Evolutionary conservation across 2,113 vertebrate species (phyloP), one percentile per base, ranked within the genome.

Genomic region (Falco punctatus): DNA sequence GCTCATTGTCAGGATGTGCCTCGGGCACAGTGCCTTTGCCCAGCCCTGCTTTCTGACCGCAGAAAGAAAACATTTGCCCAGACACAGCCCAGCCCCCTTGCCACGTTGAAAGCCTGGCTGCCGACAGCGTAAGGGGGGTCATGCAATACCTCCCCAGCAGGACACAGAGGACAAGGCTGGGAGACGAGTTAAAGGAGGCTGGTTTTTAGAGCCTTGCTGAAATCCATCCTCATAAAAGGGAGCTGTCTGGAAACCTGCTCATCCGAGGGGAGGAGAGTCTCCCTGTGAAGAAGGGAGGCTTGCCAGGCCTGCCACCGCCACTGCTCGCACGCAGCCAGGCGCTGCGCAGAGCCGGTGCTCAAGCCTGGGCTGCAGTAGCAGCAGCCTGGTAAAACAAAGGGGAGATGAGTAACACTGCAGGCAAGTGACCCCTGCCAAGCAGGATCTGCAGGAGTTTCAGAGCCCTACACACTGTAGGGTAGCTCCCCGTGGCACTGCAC

Each of bases 21-120:
- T 92, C 9, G 20, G 86, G 91, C 93, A 88, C 4, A 9, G 88
- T 10, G 83, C 75, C 81, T 90, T 69, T 77, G 89, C 91, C 91
- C 70, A 88, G 88, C 92, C 88, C 83, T 84, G 89, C 81, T 81
- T 94, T 94, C 93, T 89, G 81, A 94, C 93, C 78, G 1, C 86
- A 89, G 72, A 96, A 86, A 75, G 89, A 92, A 96, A 97, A 95
- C 91, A 95, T 96, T 92, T 94, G 89, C 83, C 80, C 75, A 84
- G 86, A 77, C 86, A 65, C 75, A 84, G 93, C 89, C 91, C 42
- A 6, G 86, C 77, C 77, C 70, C 91, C 90, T 92, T 79, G 89
- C 86, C 91, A 96, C n/a, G 69, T 94, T 91, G 80, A 95, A 91
- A 95, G 87, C 65, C 91, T 71, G 84, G 83, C 89, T 97, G 93